Base-by-base conservation (phyloP, 2,797 vertebrate species). In the Melanitta fusca region DNA sequence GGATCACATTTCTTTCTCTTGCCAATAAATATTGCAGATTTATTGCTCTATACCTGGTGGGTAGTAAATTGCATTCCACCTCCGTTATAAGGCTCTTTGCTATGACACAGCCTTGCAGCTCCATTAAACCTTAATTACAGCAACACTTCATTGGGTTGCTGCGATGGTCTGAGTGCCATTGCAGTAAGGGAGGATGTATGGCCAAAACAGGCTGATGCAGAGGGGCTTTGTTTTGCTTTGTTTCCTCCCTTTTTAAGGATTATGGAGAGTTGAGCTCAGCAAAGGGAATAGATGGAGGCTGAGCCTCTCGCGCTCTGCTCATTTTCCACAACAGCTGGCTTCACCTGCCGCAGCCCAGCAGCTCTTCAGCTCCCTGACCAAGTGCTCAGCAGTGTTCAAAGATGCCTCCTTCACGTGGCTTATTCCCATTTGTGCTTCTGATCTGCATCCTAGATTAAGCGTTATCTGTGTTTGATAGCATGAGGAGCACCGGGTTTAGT, bases 91-190 rank as follows among this genome's bases (percentile, higher is more conserved):
- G 96, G 96, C 92, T 89, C 95, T 98, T 98, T 97, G 96, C 97
- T 97, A 96, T 95, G 94, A 97, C 93, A 96, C 88, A 72, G 88
- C 57, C 94, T 93, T 97, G 95, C 94, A 95, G 96, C 97, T 97
- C 97, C 97, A 97, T 98, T 97, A 98, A 97, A 96, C 97, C 96
- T 97, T 98, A 97, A 96, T 97, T 97, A 97, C 94, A 81, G 69
- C 80, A 96, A 97, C 97, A 98, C 97, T 97, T 98, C 97, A 97
- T 98, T 97, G 97, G 86, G 91, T 89, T 93, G 88, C 92, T 54
- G 88, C 4, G 74, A 95, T 85, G 93, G 92, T 83, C 92, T 60
- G 36, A 96, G 91, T 81, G 87, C 97, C 94, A 94, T 96, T 89
- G 75, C 93, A 88, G 93, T 45, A 32, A 32, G 74, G 91, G 97